Evolutionary conservation across 2,888 invertebrate species (phyloP).

Genomic region (Noctua pronuba): DNA sequence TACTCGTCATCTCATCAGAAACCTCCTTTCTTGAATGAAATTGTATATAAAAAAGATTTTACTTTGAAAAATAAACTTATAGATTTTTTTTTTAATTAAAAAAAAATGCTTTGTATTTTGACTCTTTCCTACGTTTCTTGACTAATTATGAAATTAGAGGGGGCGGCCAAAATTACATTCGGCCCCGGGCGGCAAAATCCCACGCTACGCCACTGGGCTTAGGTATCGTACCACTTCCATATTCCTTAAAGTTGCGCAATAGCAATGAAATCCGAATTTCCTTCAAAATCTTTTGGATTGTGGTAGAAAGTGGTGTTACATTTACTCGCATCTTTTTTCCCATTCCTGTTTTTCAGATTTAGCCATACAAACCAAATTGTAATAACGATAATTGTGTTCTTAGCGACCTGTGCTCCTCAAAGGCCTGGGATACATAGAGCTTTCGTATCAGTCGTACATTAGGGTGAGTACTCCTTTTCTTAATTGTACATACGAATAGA

Average conservation of each 20-base stretch:
- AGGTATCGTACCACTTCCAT: neutral
- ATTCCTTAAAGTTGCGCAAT: neutral
- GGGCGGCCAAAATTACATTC: no score
- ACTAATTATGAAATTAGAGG: no score
- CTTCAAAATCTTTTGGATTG: neutral
- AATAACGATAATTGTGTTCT: slow-evolving; percentile 15
- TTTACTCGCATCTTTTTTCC: neutral
- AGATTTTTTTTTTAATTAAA: no score
- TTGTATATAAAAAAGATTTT: no score
- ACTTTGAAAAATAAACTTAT: no score
- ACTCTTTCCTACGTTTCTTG: no score
- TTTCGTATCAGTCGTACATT: slow-evolving; percentile 75
- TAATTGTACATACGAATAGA: no score
- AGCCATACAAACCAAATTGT: neutral
- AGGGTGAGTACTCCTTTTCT: slow-evolving; percentile 46
- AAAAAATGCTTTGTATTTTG: no score
- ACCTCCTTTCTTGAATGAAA: no score
- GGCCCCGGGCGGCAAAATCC: no score
- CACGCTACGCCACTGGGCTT: no score
- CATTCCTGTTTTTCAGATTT: neutral
- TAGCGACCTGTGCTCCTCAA: slow-evolving; percentile 75
- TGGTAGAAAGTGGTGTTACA: neutral
- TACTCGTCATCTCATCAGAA: no score
- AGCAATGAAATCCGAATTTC: neutral
- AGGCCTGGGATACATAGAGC: slow-evolving; percentile 71